Conservation (phyloP, 2,113 vertebrate genomes). For the Zosterops japonicus region DNA sequence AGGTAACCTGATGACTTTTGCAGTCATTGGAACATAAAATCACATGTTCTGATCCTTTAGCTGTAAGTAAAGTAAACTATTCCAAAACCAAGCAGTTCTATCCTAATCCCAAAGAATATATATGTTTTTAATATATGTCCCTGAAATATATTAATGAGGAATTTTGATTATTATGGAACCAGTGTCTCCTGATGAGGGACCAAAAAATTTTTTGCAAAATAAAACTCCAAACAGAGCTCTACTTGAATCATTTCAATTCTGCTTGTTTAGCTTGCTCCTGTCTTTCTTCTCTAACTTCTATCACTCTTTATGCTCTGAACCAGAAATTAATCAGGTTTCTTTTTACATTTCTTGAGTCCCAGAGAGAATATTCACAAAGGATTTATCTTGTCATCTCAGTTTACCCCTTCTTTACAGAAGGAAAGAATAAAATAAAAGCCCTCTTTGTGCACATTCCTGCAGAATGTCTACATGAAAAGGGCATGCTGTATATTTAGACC, state of each 20-base stretch:
- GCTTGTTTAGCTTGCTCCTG: background rate
- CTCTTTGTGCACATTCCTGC: background rate
- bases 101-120: background rate
- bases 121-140: background rate
- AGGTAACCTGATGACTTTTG: background rate
- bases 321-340: background rate
- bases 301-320: background rate
- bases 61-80: background rate
- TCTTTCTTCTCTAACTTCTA: background rate
- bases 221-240: background rate
- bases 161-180: background rate
- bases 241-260: background rate
- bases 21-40: background rate
- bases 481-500: constrained; percentile 58
- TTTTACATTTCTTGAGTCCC: background rate
- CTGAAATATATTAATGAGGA: background rate
- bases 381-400: background rate
- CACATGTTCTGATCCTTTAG: background rate
- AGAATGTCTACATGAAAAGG: constrained; percentile 46
- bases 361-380: background rate
- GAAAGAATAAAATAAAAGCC: background rate
- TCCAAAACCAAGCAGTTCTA: background rate
- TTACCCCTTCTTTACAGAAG: background rate
- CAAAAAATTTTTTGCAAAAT: background rate
- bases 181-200: background rate